A percentile compares a stretch with the other conserved stretches of the same genome.
Conservation (phyloP, 2,113 vertebrate genomes). For the Mustela nigripes region DNA sequence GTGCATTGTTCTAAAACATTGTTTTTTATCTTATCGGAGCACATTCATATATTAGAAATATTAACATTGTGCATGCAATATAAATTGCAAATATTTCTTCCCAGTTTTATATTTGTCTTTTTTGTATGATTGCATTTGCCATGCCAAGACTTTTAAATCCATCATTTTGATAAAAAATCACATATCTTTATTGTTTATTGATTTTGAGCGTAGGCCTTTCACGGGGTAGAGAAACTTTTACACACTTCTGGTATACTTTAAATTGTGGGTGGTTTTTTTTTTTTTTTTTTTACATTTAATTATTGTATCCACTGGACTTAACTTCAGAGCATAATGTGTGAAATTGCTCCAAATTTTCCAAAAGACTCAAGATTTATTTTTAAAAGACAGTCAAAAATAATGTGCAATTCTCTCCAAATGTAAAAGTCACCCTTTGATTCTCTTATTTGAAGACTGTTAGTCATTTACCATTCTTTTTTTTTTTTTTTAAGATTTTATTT, state of each 20-base stretch:
- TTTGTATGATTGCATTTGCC: background rate
- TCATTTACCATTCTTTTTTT: background rate
- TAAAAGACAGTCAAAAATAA: background rate
- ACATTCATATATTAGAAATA: background rate
- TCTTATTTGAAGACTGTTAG: background rate
- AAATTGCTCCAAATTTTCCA: background rate
- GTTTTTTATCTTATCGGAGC: background rate
- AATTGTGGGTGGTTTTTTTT: background rate
- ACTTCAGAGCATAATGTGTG: background rate
- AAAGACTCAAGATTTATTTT: slow-evolving; percentile 2
- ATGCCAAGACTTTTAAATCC: background rate
- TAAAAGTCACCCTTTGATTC: background rate
- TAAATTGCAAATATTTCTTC: background rate
- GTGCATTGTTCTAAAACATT: background rate
- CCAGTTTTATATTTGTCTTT: background rate
- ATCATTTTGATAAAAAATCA: background rate
- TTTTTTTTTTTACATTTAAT: background rate
- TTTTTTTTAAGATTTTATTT: no score
- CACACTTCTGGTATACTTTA: background rate
- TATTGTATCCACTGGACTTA: background rate
- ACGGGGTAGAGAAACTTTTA: background rate
- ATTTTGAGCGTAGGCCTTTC: background rate
- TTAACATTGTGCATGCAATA: background rate
- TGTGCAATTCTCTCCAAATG: background rate
- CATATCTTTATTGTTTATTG: background rate